A percentile compares a stretch with the other conserved stretches of the same genome.
phyloP scores from a whole-genome alignment of 2,888 invertebrate genomes.

The Athrips mouffetella region DNA sequence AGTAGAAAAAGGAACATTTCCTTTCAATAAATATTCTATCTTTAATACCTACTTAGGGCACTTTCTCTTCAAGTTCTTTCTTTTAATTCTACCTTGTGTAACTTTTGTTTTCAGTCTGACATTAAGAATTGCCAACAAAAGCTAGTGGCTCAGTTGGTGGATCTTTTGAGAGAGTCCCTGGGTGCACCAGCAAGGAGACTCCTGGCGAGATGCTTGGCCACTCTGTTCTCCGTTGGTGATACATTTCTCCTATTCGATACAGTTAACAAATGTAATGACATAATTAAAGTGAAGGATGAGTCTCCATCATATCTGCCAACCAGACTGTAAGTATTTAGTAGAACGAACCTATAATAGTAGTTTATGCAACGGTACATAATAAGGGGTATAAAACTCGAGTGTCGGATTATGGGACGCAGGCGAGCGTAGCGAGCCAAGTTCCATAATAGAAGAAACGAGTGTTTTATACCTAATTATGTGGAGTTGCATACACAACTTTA shows the following conservation, averaged over 20 bases:
- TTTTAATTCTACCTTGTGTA: neutral
- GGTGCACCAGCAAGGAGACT: constrained; percentile 96
- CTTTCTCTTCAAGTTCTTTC: too few species aligned
- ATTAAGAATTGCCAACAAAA: constrained; percentile 98
- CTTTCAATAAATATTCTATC: too few species aligned
- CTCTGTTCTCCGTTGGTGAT: constrained; percentile 97
- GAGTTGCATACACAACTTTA: too few species aligned
- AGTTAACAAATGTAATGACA: constrained; percentile 98
- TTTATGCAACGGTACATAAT: too few species aligned
- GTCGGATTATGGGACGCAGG: too few species aligned
- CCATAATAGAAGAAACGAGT: too few species aligned
- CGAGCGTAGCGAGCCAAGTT: too few species aligned
- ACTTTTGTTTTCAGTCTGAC: constrained; percentile 84
- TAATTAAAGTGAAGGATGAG: constrained; percentile 97
- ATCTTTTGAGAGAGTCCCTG: constrained; percentile 91
- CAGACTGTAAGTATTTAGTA: constrained; percentile 88
- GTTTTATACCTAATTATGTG: too few species aligned
- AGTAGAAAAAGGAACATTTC: too few species aligned
- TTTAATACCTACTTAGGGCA: too few species aligned
- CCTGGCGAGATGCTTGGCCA: constrained; percentile 94
- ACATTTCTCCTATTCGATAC: constrained; percentile 97
- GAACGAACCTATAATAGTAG: neutral
- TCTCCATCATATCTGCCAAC: constrained; percentile 97
- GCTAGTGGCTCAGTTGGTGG: constrained; percentile 94
- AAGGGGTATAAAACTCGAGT: too few species aligned